Conservation (phyloP, 1,140 invertebrate species). For the Choristoneura fumiferana region DNA sequence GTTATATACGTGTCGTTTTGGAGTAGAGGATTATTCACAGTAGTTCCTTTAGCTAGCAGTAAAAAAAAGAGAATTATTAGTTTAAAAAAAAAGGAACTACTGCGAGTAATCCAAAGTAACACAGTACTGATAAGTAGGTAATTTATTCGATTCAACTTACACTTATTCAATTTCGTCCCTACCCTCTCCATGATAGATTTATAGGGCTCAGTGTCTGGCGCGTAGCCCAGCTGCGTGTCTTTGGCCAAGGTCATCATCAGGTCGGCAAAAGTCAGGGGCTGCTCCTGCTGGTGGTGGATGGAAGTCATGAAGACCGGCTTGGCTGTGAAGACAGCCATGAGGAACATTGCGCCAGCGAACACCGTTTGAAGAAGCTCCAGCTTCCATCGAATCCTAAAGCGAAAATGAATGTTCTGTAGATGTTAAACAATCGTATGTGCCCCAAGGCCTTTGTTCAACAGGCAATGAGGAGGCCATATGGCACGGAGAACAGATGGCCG, state of each 20-base stretch:
- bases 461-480: too few species aligned
- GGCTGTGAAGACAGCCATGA: constrained; percentile 44
- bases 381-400: constrained; percentile 36
- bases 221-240: constrained; percentile 50
- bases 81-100: too few species aligned
- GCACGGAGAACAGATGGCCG: too few species aligned
- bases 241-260: constrained; percentile 39
- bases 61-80: too few species aligned
- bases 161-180: constrained; percentile 32
- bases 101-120: too few species aligned
- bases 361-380: constrained; percentile 39
- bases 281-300: constrained; percentile 40
- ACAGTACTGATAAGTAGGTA: neutral
- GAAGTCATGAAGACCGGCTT: constrained; percentile 61
- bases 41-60: too few species aligned
- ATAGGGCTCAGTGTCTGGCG: constrained; percentile 44
- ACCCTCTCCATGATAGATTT: constrained; percentile 41
- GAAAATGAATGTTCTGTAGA: neutral
- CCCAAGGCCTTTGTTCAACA: too few species aligned
- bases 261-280: constrained; percentile 33
- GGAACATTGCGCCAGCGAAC: constrained; percentile 43
- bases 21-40: too few species aligned
- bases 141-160: constrained; percentile 33
- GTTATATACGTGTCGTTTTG: too few species aligned
- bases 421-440: too few species aligned